Base-by-base conservation (phyloP, 2,113 vertebrate species). In the Ceyx melanurus region DNA sequence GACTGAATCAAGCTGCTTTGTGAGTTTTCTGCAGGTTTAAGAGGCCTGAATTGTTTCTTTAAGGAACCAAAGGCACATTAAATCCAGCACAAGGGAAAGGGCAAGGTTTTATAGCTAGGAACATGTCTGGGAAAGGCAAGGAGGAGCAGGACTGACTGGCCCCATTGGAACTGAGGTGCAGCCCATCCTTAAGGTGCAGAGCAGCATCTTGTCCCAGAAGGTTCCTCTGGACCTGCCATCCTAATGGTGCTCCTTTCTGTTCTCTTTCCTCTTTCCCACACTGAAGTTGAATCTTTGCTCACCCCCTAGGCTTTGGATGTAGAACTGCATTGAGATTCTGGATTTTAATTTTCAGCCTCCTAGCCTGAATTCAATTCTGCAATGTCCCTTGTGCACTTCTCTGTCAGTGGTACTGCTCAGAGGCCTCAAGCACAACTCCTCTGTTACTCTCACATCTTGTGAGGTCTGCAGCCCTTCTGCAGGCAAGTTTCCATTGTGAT, bases 311-410 rank as follows among this genome's bases (percentile, higher is more conserved):
- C 43, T 78, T 66, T 35, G 26, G 28, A 35, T 15, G 12, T 70
- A 40, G 46, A 71, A 58, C 22, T 62, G 5, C 23, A 6, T 2
- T 67, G 48, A 28, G 43, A 10, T 46, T 85, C 31, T 82, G 13
- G 11, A 15, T 51, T 76, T 80, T 31, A 35, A 8, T 65, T 87
- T 83, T 4, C 17, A 67, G 48, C 20, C 13, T 78, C 3, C 0
- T 53, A 43, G n/a, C 17, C 20, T 35, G 37, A 28, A 50, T 66
- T 84, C 74, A 58, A 53, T 70, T 28, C 51, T 66, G 51, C 17
- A 7, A n/a, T 0, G 0, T 6, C 4, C 6, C 18, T 64, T 74
- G n/a, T 60, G 9, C 7, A 5, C 6, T 57, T 74, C 11, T 83
- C 11, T 84, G 65, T 53, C 51, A 31, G 19, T 78, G 48, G 16